Evolutionary conservation across 2,797 vertebrate species (phyloP).

Genomic region (Margarornis squamiger): DNA sequence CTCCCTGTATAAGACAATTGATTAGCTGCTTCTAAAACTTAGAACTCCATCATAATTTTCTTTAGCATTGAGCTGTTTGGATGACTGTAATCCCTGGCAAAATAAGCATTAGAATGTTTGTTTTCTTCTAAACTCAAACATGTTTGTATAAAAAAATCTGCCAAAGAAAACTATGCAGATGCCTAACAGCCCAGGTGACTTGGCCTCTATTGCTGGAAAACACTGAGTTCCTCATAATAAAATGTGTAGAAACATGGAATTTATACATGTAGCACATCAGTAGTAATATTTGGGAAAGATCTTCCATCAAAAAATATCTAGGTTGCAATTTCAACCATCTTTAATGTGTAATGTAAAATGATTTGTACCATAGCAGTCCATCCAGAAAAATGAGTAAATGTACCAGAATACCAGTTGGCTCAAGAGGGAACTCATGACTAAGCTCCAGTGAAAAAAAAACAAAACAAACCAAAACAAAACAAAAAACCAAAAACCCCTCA

Average conservation of each 20-base stretch:
- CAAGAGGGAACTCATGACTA: background rate
- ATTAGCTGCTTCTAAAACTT: slow-evolving; percentile 39
- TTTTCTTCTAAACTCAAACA: background rate
- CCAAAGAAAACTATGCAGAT: background rate
- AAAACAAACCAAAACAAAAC: no score
- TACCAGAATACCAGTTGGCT: background rate
- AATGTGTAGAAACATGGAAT: background rate
- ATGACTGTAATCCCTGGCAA: background rate
- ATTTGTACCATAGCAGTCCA: background rate
- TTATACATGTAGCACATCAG: background rate
- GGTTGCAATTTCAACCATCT: background rate
- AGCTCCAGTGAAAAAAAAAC: background rate
- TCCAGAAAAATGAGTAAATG: background rate
- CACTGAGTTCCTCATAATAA: background rate
- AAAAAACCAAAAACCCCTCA: background rate
- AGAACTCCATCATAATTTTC: background rate
- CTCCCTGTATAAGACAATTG: background rate
- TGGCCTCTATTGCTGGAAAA: background rate
- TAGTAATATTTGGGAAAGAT: background rate
- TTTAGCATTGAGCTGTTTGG: background rate
- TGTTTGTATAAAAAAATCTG: background rate
- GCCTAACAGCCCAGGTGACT: background rate
- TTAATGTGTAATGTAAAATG: background rate
- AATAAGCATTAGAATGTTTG: background rate
- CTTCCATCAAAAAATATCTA: background rate